Base-by-base conservation (phyloP, 2,113 vertebrate genomes). In the Rhabdornis inornatus region DNA sequence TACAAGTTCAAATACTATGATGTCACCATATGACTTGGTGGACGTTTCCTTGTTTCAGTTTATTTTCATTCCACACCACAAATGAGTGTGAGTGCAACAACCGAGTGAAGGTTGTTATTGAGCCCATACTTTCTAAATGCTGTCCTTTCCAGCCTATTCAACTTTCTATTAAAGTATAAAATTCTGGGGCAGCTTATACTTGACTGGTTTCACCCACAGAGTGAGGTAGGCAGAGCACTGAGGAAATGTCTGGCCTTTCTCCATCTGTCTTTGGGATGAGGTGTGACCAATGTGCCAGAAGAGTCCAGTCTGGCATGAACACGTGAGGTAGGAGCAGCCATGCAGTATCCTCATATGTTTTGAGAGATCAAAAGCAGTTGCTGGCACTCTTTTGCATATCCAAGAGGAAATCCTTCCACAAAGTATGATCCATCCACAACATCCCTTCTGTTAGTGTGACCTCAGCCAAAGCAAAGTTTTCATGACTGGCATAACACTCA, bases 391-490 rank as follows among this genome's bases (percentile, higher is more conserved):
- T 74, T 61, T 3, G 7, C 15, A 17, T 50, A 81, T 24, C 69
- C 44, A 83, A 23, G 22, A 86, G 55, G 37, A 92, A 90, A 88
- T 87, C 35, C 40, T 79, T 82, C 60, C 45, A 57, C 33, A 64
- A 72, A 87, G 70, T 15, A 60, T 35, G 55, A 81, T 90, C 60
- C 39, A 63, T 75, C 47, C 66, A 39, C 42, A 83, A 13, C 13
- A 44, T 71, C 30, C 30, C 44, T 49, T 77, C 27, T 70, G 39
- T 76, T 90, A 74, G 33, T 21, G 16, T 42, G 35, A 81, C 72
- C 82, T 77, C 47, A 88, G 71, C 88, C 90, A 89, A 93, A 91
- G 49, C 44, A 95, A 78, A 81, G 57, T 82, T 91, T 92, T 87
- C 49, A 35, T 72, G 57, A 60, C 70, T 87, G 56, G 21, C 35